phyloP scores from a whole-genome alignment of 2,113 vertebrate species.

The Ranitomeya variabilis region DNA sequence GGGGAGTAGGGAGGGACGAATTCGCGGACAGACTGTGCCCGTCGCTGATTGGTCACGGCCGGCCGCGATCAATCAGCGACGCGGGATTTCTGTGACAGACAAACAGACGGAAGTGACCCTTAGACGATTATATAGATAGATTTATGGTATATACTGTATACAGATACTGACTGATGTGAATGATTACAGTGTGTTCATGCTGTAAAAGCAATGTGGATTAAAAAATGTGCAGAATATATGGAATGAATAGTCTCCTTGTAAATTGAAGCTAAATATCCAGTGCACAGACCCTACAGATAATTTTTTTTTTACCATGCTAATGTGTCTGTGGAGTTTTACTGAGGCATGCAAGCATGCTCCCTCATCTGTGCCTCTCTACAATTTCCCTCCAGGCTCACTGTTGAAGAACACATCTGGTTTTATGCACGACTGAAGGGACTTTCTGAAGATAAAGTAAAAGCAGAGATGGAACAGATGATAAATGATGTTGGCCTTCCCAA shows the following conservation, averaged over 20 bases:
- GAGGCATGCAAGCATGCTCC: constrained; percentile 18
- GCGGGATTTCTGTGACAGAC: too few relatives aligned
- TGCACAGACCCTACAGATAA: background rate
- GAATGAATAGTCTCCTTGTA: background rate
- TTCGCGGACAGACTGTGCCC: too few relatives aligned
- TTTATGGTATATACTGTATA: too few relatives aligned
- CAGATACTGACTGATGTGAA: background rate
- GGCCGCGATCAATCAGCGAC: too few relatives aligned
- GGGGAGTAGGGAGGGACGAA: too few relatives aligned
- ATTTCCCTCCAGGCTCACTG: constrained; percentile 82
- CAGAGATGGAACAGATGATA: constrained; percentile 90
- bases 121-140: too few relatives aligned
- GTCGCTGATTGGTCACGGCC: too few relatives aligned
- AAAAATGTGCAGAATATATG: background rate
- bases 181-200: background rate
- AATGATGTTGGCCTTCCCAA: constrained; percentile 89
- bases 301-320: background rate
- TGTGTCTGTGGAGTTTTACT: background rate
- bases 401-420: constrained; percentile 99
- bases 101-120: too few relatives aligned
- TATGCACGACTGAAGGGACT: constrained; percentile 93
- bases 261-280: background rate
- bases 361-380: constrained; percentile 37
- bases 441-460: constrained; percentile 82
- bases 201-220: background rate